Base-by-base conservation (phyloP, 2,797 vertebrate species). In the Apogon hyalosoma region DNA sequence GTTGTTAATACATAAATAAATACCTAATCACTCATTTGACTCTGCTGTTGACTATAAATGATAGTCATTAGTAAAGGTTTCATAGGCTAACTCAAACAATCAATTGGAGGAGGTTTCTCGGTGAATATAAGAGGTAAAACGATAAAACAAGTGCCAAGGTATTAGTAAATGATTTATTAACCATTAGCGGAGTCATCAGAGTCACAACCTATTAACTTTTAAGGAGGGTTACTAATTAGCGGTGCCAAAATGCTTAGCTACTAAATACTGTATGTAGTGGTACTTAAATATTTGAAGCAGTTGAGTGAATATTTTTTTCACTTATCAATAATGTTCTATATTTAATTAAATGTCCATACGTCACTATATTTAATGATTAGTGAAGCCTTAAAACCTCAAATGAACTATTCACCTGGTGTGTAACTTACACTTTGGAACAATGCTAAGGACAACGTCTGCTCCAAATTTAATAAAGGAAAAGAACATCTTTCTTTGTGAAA, bases 151-250 rank as follows among this genome's bases (percentile, higher is more conserved):
- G 61, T 9, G 15, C 46, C 21, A 46, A 68, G 19, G 6, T 16
- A 47, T 66, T 31, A 14, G 2, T 52, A 11, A 28, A 48, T 53
- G 1, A 39, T 55, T 43, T 16, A 33, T 48, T 21, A 57, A 49
- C 31, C 51, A 36, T 28, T 24, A 62, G 21, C 43, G 4, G 28
- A 52, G 11, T 41, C 11, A 59, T 50, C 24, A 28, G 24, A 28
- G 24, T 66, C 47, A 58, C 5, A 67, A 43, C 6, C 15, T 42
- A 21, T 11, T 57, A 48, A 45, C 11, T 51, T 68, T 53, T 49
- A 43, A 1, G 42, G 43, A 50, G 8, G 18, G 18, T 19, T 0
- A 53, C 16, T 2, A 24, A 48, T 48, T 55, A 42, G 14, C 11
- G 42, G 8, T 1, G 38, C 16, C 31, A 18, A 49, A 71, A 47